Percentiles rank a stretch among this genome's conserved stretches.
phyloP scores from a whole-genome alignment of 1,140 invertebrate species.

The Brachionus plicatilis region DNA sequence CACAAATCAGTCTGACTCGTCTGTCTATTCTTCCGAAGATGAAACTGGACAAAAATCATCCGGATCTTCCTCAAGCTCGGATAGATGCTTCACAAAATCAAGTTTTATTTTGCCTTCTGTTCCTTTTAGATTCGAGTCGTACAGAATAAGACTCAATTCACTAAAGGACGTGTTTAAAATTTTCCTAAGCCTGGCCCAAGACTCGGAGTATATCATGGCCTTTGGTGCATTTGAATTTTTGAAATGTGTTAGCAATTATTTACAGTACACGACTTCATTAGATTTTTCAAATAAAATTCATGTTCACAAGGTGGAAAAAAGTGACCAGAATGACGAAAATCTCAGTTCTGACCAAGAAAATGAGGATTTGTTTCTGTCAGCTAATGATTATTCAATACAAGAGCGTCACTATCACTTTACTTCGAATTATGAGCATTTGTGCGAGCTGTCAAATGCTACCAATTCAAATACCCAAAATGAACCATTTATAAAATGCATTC shows the following conservation, averaged over 20 bases:
- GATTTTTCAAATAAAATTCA: not conserved
- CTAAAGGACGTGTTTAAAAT: slow-evolving; percentile 2
- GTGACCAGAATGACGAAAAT: not conserved
- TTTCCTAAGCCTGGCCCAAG: not conserved
- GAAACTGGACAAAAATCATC: not conserved
- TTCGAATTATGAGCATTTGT: slow-evolving; percentile 5
- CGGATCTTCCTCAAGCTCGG: not conserved
- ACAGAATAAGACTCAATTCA: not conserved
- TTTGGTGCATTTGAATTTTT: not conserved
- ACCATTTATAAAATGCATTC: not conserved
- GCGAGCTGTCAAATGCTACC: not conserved
- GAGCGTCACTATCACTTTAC: slow-evolving; percentile 25
- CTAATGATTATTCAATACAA: slow-evolving; percentile 8
- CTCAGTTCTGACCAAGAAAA: not conserved
- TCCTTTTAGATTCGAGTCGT: not conserved
- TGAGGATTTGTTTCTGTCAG: slow-evolving; percentile 22
- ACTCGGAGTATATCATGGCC: not conserved
- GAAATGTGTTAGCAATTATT: slow-evolving; percentile 7
- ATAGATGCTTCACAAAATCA: not conserved
- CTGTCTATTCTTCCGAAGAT: not conserved
- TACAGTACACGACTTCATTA: not conserved
- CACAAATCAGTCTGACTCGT: not conserved
- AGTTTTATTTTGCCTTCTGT: not conserved
- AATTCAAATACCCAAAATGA: slow-evolving; percentile 2
- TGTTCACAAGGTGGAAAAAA: not conserved